Percentiles rank a stretch among this genome's conserved stretches.
Evolutionary conservation across 2,113 vertebrate genomes (phyloP).

Genomic region (Rhegmatorhina hoffmannsi): DNA sequence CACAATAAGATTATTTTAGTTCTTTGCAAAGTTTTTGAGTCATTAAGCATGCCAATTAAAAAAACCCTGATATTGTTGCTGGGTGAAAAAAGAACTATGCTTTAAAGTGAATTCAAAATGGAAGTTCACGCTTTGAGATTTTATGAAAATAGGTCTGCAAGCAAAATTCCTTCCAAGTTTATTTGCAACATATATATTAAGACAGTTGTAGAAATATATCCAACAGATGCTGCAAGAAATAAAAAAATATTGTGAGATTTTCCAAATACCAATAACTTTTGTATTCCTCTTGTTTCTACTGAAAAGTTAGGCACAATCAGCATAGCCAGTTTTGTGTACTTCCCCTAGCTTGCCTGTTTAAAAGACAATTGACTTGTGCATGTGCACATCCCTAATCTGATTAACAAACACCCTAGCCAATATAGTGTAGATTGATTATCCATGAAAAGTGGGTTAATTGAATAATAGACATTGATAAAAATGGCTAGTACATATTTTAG

Average conservation of each 20-base stretch:
- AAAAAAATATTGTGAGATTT: neutral
- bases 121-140: neutral
- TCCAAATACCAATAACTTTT: neutral
- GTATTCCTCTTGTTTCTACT: neutral
- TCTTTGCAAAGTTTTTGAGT: neutral
- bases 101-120: neutral
- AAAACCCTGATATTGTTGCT: neutral
- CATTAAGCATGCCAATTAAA: neutral
- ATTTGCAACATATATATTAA: neutral
- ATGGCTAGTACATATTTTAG: constrained; percentile 58
- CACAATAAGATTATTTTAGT: neutral
- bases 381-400: constrained; percentile 50
- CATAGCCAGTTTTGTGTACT: neutral
- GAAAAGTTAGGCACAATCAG: neutral
- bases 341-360: neutral
- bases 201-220: neutral
- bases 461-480: constrained; percentile 68
- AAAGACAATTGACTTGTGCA: constrained; percentile 15
- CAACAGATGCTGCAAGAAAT: neutral
- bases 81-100: neutral
- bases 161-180: neutral
- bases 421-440: constrained; percentile 73
- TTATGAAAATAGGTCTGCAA: neutral
- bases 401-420: constrained; percentile 71
- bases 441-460: constrained; percentile 72